A percentile compares a stretch with the other conserved stretches of the same genome.
These are phyloP conservation scores for Helicoverpa armigera DNA, from an alignment of 1,140 invertebrate species.

Conservation along the genomic window DNA sequence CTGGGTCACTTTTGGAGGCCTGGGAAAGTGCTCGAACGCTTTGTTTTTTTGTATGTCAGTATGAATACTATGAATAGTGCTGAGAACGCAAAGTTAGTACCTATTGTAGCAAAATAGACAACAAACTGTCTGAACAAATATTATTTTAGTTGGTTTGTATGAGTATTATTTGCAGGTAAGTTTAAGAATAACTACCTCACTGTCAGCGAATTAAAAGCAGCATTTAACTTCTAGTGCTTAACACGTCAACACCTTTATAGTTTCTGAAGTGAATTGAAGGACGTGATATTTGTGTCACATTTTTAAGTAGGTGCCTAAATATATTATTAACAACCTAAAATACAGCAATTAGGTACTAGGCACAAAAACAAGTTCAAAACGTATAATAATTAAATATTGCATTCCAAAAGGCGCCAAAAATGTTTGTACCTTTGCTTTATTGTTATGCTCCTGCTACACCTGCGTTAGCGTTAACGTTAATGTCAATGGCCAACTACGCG, in stretches of 20 bases:
- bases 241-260: not conserved
- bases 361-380: too few species aligned
- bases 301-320: too few species aligned
- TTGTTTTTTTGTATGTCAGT: slow-evolving; percentile 17
- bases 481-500: too few species aligned
- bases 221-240: not conserved
- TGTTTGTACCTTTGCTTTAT: not conserved
- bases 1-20: slow-evolving; percentile 29
- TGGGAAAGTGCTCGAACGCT: slow-evolving; percentile 29
- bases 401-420: not conserved
- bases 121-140: slow-evolving; percentile 13
- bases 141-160: slow-evolving; percentile 7
- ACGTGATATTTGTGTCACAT: too few species aligned
- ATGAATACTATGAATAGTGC: slow-evolving; percentile 11
- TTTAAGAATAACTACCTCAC: not conserved
- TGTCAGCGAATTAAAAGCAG: slow-evolving; percentile 1
- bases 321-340: too few species aligned
- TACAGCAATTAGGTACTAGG: too few species aligned
- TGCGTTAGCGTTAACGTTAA: too few species aligned
- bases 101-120: not conserved
- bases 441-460: too few species aligned
- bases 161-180: too few species aligned
- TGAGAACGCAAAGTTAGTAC: slow-evolving; percentile 7
- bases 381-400: too few species aligned
- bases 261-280: too few species aligned